Conservation (phyloP, 53 echinoderm and acorn worm genomes). For the Stichopus horrens region DNA sequence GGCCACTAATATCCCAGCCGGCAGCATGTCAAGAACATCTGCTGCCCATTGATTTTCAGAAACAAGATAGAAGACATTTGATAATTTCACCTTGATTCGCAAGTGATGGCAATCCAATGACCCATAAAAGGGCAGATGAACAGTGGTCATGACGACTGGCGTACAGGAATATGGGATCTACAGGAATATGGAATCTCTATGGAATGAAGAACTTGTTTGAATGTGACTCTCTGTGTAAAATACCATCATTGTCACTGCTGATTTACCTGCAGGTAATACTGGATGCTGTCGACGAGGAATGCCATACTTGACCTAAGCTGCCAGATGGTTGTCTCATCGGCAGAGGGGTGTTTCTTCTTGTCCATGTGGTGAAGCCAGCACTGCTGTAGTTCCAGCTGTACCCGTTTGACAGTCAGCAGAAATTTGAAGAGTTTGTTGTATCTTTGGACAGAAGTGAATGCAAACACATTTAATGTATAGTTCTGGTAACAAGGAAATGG, state of each 20-base stretch:
- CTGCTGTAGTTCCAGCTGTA: conserved; percentile 91
- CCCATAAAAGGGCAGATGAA: no score
- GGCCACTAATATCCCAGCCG: no score
- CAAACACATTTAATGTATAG: not conserved
- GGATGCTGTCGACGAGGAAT: conserved; percentile 89
- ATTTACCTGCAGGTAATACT: conserved; percentile 90
- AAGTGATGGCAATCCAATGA: no score
- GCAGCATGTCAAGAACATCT: no score
- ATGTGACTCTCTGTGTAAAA: not conserved
- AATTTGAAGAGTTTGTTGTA: conserved; percentile 94
- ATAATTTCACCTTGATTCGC: no score
- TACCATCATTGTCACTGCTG: not conserved
- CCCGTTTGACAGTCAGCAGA: conserved; percentile 79
- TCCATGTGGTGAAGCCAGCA: conserved; percentile 98
- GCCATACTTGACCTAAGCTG: conserved; percentile 90
- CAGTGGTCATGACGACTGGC: no score
- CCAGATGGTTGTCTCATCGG: conserved; percentile 74
- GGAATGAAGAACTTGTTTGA: not conserved
- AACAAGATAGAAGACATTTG: no score
- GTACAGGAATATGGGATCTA: not conserved
- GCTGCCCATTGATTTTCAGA: no score
- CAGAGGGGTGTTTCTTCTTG: conserved; percentile 63
- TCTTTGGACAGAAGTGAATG: conserved; percentile 38
- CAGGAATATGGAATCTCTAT: not conserved
- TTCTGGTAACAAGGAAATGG: no score